These are phyloP conservation scores for Osmerus mordax DNA, from an alignment of 2,113 vertebrate genomes.

Conservation along the genomic window DNA sequence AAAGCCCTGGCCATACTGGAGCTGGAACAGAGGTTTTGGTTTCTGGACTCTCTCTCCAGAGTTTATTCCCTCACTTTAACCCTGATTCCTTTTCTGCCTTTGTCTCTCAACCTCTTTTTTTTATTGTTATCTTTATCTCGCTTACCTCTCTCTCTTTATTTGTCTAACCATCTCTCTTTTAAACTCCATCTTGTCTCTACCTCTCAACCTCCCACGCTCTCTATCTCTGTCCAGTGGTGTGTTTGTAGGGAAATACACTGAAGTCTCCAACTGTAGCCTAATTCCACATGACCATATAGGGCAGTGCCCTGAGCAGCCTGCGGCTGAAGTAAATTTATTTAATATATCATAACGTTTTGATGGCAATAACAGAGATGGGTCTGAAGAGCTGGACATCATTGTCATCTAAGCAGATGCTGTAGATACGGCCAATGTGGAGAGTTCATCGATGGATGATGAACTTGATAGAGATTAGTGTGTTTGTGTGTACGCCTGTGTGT, in stretches of 20 bases:
- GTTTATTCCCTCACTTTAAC: neutral
- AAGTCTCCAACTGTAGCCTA: constrained; percentile 21
- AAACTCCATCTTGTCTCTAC: no score
- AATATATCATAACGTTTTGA: constrained; percentile 33
- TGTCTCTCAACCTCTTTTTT: constrained; percentile 1
- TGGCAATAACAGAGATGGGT: constrained; percentile 11
- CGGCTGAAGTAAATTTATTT: constrained; percentile 34
- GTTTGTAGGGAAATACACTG: constrained; percentile 5
- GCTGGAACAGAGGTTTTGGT: neutral
- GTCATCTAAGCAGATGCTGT: constrained; percentile 26
- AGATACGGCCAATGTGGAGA: neutral
- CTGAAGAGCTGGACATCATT: neutral
- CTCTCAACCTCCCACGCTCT: constrained; percentile 15
- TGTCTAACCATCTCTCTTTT: no score
- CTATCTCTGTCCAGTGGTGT: constrained; percentile 11
- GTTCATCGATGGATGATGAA: constrained; percentile 8
- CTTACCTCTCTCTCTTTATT: no score
- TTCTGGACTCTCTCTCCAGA: no score
- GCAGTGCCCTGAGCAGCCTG: constrained; percentile 19
- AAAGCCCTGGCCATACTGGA: no score
- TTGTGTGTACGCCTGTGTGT: neutral
- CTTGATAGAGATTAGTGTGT: neutral
- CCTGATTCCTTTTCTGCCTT: neutral
- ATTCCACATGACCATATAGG: constrained; percentile 38
- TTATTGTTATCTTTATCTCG: neutral